Evolutionary conservation across 2,888 invertebrate species (phyloP).

Genomic region (Chymomyza fuscimana): DNA sequence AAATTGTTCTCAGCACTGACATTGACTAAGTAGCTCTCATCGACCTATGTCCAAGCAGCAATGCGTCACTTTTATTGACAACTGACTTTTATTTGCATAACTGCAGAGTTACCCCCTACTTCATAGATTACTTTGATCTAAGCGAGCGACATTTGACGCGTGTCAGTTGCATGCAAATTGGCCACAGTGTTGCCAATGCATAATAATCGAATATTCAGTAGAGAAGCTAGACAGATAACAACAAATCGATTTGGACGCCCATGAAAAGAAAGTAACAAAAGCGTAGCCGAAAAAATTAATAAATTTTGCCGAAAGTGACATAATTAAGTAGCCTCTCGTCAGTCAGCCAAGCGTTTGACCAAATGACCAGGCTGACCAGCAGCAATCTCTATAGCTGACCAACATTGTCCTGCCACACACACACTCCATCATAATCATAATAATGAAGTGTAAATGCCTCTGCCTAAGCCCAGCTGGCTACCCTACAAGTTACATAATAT

Average conservation of each 20-base stretch:
- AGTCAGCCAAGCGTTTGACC: conserved; percentile 32
- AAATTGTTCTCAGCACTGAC: conserved; percentile 50
- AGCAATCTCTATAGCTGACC: conserved; percentile 24
- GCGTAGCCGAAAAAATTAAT: conserved; percentile 42
- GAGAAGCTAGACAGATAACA: conserved; percentile 41
- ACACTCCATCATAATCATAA: conserved; percentile 42
- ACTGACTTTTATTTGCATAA: conserved; percentile 56
- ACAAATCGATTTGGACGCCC: conserved; percentile 65
- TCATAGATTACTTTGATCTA: conserved; percentile 35
- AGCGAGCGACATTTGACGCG: conserved; percentile 15
- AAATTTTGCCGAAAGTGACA: conserved; percentile 61
- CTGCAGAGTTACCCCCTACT: neutral
- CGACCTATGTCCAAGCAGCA: conserved; percentile 68
- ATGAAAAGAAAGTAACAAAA: neutral
- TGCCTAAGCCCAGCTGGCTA: conserved; percentile 12
- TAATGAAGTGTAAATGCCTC: conserved; percentile 68
- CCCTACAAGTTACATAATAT: conserved; percentile 32
- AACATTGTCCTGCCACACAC: conserved; percentile 37
- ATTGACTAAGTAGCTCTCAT: conserved; percentile 65
- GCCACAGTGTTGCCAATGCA: conserved; percentile 46
- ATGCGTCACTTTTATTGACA: conserved; percentile 44
- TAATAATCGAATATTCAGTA: conserved; percentile 7
- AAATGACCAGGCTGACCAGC: conserved; percentile 28
- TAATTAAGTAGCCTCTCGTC: conserved; percentile 54
- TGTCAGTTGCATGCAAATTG: conserved; percentile 66